These are phyloP conservation scores for Myocastor coypus DNA, from an alignment of 2,113 vertebrate genomes.

Conservation along the genomic window DNA sequence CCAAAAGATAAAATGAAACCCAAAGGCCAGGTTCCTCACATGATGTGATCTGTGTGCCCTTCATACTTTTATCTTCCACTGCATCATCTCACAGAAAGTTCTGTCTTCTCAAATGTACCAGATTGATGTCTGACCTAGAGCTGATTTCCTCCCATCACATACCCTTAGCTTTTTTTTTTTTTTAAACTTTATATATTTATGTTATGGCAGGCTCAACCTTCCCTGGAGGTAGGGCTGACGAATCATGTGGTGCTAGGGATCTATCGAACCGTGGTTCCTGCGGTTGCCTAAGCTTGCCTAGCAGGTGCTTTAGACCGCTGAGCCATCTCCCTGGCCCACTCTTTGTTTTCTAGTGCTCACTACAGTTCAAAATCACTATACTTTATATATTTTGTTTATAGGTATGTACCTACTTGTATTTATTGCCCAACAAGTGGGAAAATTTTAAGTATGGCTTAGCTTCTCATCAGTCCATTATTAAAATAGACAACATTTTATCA, in stretches of 20 bases:
- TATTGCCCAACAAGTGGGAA: background rate
- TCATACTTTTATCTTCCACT: background rate
- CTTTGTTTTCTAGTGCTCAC: background rate
- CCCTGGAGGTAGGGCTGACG: no score
- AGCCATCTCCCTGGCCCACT: background rate
- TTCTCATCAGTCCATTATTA: background rate
- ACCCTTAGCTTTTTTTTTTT: background rate
- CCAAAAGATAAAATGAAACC: background rate
- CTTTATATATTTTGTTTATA: background rate
- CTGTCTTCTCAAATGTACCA: background rate
- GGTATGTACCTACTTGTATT: constrained; percentile 1
- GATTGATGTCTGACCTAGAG: background rate
- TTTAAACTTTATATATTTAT: no score
- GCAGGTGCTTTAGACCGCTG: no score
- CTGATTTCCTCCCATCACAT: background rate
- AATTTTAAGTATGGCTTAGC: background rate
- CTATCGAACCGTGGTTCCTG: no score
- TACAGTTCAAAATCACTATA: background rate
- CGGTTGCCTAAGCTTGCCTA: no score
- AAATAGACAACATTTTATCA: background rate
- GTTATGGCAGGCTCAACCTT: no score
- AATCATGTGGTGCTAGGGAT: no score
- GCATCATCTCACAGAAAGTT: background rate
- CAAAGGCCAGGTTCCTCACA: background rate
- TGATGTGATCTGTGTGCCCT: background rate